Conservation (phyloP, 1,140 invertebrate genomes). For the Zaprionus inermis region DNA sequence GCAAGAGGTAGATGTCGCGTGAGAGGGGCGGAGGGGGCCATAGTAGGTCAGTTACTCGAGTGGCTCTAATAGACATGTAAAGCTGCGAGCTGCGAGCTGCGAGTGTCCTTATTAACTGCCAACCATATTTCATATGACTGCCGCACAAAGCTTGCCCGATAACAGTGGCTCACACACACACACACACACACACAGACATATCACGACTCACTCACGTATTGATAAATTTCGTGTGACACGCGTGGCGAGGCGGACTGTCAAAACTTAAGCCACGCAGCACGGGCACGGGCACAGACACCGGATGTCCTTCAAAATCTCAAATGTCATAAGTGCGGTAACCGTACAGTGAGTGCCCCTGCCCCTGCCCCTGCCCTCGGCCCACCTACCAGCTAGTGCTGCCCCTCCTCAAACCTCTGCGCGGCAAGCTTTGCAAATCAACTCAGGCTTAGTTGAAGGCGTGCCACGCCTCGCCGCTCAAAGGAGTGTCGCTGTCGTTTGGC, state of each 20-base stretch:
- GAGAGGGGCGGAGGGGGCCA: neutral
- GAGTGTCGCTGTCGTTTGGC: conserved; percentile 65
- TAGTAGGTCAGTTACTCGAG: conserved; percentile 23
- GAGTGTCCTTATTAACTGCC: conserved; percentile 68
- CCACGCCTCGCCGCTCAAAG: conserved; percentile 62
- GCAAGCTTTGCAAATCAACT: conserved; percentile 76
- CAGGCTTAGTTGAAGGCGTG: conserved; percentile 53
- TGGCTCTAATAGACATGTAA: conserved; percentile 68
- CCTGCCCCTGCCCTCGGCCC: too few relatives aligned
- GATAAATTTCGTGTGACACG: conserved; percentile 66
- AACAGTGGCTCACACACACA: conserved; percentile 2
- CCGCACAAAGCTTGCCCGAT: conserved; percentile 27
- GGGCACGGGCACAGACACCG: neutral
- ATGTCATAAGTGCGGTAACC: conserved; percentile 65
- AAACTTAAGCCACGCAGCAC: conserved; percentile 42
- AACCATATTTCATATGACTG: conserved; percentile 65
- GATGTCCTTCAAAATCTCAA: conserved; percentile 71
- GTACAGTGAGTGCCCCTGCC: too few relatives aligned
- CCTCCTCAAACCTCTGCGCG: neutral
- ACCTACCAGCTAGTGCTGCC: too few relatives aligned
- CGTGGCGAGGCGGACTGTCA: conserved; percentile 42
- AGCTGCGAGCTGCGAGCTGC: conserved; percentile 29
- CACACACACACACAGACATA: neutral
- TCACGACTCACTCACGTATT: conserved; percentile 41
- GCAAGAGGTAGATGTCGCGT: neutral